These are phyloP conservation scores for Lepidotrigona ventralis DNA, from an alignment of 1,140 invertebrate species.

Conservation along the genomic window DNA sequence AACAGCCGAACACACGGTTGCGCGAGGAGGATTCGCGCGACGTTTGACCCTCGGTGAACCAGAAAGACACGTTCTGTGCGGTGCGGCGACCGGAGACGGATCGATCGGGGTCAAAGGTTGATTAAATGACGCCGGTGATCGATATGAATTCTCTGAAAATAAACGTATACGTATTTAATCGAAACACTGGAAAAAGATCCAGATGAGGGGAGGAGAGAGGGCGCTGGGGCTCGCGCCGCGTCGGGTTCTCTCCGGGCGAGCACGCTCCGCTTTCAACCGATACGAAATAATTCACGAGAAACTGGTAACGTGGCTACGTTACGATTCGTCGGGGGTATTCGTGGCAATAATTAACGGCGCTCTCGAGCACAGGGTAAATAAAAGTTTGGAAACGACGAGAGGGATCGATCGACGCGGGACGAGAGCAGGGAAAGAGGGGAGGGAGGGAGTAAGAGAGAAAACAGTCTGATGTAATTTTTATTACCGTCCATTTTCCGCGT, in stretches of 20 bases:
- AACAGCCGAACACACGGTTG: no score
- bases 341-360: constrained; percentile 41
- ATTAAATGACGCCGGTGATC: background rate
- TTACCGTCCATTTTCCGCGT: constrained; percentile 40
- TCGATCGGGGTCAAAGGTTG: background rate
- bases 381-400: constrained; percentile 21
- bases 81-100: background rate
- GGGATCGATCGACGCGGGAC: constrained; percentile 15
- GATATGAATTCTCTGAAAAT: constrained; percentile 11
- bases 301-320: constrained; percentile 21
- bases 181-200: constrained; percentile 1
- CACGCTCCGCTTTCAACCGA: constrained; percentile 18
- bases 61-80: no score
- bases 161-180: constrained; percentile 13
- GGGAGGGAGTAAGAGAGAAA: no score
- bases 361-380: constrained; percentile 39
- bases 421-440: background rate
- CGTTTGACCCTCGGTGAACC: no score
- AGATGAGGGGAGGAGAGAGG: no score
- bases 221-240: no score
- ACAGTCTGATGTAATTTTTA: constrained; percentile 45
- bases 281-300: constrained; percentile 45
- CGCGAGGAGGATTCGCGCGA: no score
- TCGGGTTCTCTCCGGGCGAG: no score
- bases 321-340: constrained; percentile 47